Evolutionary conservation across 2,797 vertebrate species (phyloP), one percentile per base, ranked within the genome.

Genomic region (Martes flavigula): DNA sequence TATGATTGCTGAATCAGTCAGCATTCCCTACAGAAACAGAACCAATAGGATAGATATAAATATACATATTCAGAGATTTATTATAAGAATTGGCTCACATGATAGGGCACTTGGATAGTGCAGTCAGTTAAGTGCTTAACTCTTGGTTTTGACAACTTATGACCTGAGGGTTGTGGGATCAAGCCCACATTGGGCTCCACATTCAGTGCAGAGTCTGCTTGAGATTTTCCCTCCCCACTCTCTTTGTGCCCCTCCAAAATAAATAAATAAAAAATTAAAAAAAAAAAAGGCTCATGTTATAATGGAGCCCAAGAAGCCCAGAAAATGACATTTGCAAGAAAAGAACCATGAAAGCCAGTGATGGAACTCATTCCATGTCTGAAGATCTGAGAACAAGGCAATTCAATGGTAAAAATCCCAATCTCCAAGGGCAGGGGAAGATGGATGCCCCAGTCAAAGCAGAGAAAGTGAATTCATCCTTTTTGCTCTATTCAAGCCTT

Each of bases 231-330:
- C 6, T 64, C 14, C 62, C 30, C 62, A n/a, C 32, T 66, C 32
- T 17, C 64, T 66, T 17, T 66, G 32, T n/a, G 17, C 15, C 32
- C 62, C 62, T 32, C 17, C 15, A 4, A n/a, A 66, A 23, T 8
- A 66, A 66, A n/a, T 4, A n/a, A 66, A 64, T 3, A 1, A 17
- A 32, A 0, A 17, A 66, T 17, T 0, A 17, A 7, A n/a, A 0
- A 66, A 62, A 62, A 0, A 64, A 9, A 66, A n/a, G 25, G 51
- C 10, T 78, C 62, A 70, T 4, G 51, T 23, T 56, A 2, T 81
- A 81, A 82, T 73, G 21, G 27, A 88, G 32, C 21, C 66, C 38
- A 20, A 82, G 18, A 87, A 87, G 25, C 66, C 32, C 56, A 81
- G 75, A 7, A 77, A 70, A 27, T 79, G 43, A 78, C 6, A 2